Evolutionary conservation across 64 coral and sea anemone genomes (phyloP).

Genomic region (Actinia tenebrosa): DNA sequence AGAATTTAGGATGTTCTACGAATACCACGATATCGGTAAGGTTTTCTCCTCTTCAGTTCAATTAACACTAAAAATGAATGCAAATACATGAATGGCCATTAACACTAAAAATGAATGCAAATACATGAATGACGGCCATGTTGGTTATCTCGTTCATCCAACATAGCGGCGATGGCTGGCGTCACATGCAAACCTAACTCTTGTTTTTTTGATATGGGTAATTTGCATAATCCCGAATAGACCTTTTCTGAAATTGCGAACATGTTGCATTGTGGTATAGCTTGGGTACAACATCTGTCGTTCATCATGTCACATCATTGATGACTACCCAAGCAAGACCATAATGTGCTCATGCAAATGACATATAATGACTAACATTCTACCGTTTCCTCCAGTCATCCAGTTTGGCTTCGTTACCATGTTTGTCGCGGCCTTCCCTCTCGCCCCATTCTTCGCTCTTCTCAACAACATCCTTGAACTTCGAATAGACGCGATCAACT

Average conservation of each 20-base stretch:
- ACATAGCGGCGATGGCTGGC: too few relatives aligned
- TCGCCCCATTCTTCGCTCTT: conserved; percentile 56
- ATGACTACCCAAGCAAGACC: neutral
- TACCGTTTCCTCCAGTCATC: conserved; percentile 26
- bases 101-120: too few relatives aligned
- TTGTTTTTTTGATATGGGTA: too few relatives aligned
- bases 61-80: too few relatives aligned
- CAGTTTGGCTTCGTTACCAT: conserved; percentile 84
- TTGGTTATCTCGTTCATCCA: neutral
- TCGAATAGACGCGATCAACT: conserved; percentile 72
- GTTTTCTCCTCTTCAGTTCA: neutral
- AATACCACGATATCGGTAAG: conserved; percentile 95
- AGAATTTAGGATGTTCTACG: conserved; percentile 95
- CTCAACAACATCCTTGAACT: conserved; percentile 73
- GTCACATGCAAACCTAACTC: neutral
- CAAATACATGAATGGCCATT: neutral
- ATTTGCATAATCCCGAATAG: too few relatives aligned
- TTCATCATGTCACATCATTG: too few relatives aligned
- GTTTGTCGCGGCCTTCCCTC: conserved; percentile 79
- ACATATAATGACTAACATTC: too few relatives aligned
- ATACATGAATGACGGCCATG: neutral
- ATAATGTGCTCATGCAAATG: neutral
- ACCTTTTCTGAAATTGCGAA: too few relatives aligned
- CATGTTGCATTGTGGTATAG: too few relatives aligned
- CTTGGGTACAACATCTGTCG: too few relatives aligned